phyloP scores from a whole-genome alignment of 2,113 vertebrate genomes.

The Protobothrops flavoviridis region DNA sequence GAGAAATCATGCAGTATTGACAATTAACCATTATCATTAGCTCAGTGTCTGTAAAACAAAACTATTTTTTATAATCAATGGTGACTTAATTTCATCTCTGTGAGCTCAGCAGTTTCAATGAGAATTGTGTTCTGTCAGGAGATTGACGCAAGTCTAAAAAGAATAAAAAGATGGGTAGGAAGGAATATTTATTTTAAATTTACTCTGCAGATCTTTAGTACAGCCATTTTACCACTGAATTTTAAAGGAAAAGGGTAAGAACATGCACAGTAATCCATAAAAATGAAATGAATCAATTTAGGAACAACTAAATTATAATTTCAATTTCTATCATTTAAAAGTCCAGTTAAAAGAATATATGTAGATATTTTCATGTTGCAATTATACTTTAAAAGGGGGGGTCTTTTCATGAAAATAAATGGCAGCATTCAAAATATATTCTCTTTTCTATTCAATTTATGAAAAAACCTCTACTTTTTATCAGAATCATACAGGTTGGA shows the following conservation, averaged over 20 bases:
- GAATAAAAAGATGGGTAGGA: slow-evolving; percentile 42
- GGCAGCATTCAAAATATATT: neutral
- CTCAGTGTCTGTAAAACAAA: slow-evolving; percentile 63
- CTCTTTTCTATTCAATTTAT: neutral
- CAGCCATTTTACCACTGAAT: slow-evolving; percentile 67
- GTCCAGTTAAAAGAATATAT: slow-evolving; percentile 6
- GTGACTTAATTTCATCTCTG: slow-evolving; percentile 68
- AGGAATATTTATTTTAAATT: slow-evolving; percentile 63
- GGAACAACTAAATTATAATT: slow-evolving; percentile 59
- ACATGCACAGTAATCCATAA: slow-evolving; percentile 54
- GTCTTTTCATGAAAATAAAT: neutral
- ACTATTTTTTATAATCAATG: slow-evolving; percentile 72
- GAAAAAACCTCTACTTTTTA: neutral
- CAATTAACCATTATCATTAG: slow-evolving; percentile 61
- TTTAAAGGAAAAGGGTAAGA: slow-evolving; percentile 61
- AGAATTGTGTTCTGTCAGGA: neutral
- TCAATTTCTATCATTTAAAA: slow-evolving; percentile 15
- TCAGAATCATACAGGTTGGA: neutral
- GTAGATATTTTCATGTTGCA: neutral
- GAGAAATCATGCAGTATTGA: slow-evolving; percentile 68
- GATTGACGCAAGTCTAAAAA: slow-evolving; percentile 65
- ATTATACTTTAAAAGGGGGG: neutral
- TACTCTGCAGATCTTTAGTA: slow-evolving; percentile 17
- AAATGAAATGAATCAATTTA: slow-evolving; percentile 24
- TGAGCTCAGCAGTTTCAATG: slow-evolving; percentile 66